Evolutionary conservation across 2,797 vertebrate species (phyloP), one percentile per base, ranked within the genome.

Genomic region (Lemur catta): DNA sequence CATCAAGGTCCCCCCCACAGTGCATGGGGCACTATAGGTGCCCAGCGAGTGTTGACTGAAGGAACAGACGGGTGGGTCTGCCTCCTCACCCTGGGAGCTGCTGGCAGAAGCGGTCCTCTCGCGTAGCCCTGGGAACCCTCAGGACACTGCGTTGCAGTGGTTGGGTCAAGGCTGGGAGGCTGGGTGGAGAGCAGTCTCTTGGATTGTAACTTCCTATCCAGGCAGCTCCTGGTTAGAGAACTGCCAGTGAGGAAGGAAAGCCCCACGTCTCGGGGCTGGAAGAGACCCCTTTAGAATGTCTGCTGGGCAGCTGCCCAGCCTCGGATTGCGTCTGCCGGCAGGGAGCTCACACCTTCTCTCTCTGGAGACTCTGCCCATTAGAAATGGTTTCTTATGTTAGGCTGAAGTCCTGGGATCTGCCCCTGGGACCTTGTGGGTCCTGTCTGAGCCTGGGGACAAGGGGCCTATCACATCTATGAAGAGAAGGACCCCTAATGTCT

Each of bases 181-280:
- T 15, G 52, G 33, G 30, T 46, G 30, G 48, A 26, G 43, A 13
- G 24, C 26, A 7, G n/a, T 43, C 59, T 35, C 61, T 33, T 41
- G 30, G 38, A 30, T 48, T 65, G 0, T 5, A 59, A 9, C 26
- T 48, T 79, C 63, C 76, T 81, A 17, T 65, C 20, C 6, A 4
- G 71, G 33, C 65, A 48, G 7, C 88, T 75, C 13, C 0, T 2
- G 35, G 41, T 91, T 48, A 41, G 52, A 67, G 82, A n/a, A 35
- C 55, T 93, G 28, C 41, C 7, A 0, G 35, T 46, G 43, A 91
- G 79, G 61, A 75, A 35, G 72, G 52, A 28, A 81, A 61, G 28
- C 5, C 79, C 24, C 0, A 7, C 2, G 15, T 46, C 46, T 79
- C 0, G 0, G 26, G 15, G n/a, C 43, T 6, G 2, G 80, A 71